Percentiles rank a stretch among this genome's conserved stretches.
These are phyloP conservation scores for Pachymerium ferrugineum DNA, from an alignment of 2,888 invertebrate species.

Conservation along the genomic window DNA sequence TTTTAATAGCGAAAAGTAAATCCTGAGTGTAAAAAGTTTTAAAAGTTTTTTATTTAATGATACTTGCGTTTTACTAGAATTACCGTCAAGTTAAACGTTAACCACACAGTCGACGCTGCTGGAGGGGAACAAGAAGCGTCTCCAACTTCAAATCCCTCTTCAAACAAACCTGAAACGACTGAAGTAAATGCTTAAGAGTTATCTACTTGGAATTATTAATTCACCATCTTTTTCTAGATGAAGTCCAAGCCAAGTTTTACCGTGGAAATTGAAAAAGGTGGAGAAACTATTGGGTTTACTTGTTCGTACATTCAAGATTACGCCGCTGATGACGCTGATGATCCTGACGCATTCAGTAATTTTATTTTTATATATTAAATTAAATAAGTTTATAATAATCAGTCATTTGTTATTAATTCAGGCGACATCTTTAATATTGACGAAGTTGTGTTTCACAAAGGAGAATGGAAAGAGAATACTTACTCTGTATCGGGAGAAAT, in stretches of 20 bases:
- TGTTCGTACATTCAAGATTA: conserved; percentile 67
- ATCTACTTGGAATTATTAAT: background rate
- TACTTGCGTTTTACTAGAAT: conserved; percentile 53
- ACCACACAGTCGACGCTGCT: conserved; percentile 87
- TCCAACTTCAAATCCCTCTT: conserved; percentile 41
- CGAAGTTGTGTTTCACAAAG: conserved; percentile 82
- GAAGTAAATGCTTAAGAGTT: conserved; percentile 50
- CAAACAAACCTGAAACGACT: conserved; percentile 66
- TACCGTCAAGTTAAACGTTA: conserved; percentile 79
- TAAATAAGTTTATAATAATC: background rate
- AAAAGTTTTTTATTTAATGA: background rate
- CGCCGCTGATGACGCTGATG: conserved; percentile 50
- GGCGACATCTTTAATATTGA: conserved; percentile 89
- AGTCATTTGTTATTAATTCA: conserved; percentile 48
- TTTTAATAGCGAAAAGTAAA: conserved; percentile 57
- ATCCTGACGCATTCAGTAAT: conserved; percentile 45
- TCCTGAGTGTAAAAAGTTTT: background rate
- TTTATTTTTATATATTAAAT: background rate
- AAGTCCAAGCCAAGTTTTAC: conserved; percentile 87
- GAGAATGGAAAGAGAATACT: conserved; percentile 78
- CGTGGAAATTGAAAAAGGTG: conserved; percentile 72
- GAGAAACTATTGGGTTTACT: conserved; percentile 70
- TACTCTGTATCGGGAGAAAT: conserved; percentile 91
- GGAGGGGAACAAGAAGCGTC: conserved; percentile 57
- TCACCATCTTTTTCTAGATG: conserved; percentile 52